Evolutionary conservation across 2,797 vertebrate genomes (phyloP).

Genomic region (Cygnus olor): DNA sequence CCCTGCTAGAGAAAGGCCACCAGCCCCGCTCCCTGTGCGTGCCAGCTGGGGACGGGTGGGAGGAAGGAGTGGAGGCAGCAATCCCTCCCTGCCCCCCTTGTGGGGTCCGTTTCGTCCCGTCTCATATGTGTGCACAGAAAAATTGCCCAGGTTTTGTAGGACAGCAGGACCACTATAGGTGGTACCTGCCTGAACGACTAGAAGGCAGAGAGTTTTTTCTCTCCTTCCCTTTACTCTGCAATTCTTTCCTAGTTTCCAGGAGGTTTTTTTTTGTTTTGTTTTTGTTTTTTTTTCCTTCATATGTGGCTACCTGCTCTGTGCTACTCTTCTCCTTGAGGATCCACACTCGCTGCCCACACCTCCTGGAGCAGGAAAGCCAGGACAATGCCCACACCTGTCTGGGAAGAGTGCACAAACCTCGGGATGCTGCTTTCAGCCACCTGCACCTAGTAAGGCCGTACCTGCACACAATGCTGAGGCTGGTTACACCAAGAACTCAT

Average conservation of each 20-base stretch:
- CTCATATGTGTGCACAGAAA: neutral
- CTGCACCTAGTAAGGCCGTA: neutral
- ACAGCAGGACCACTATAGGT: neutral
- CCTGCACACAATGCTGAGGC: neutral
- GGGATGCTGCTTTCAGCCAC: neutral
- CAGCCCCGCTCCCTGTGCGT: neutral
- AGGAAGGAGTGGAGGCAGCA: neutral
- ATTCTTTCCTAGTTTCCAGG: neutral
- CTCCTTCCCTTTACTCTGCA: neutral
- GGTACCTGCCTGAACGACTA: neutral
- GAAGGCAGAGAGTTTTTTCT: neutral
- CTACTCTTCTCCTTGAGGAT: neutral
- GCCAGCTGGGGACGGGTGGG: neutral
- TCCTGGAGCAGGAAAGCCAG: neutral
- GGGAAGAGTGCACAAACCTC: neutral
- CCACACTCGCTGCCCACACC: neutral
- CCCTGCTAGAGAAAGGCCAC: neutral
- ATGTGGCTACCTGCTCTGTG: neutral
- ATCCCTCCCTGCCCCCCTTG: neutral
- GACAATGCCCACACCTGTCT: neutral
- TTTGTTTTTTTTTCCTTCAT: neutral
- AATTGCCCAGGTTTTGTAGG: neutral
- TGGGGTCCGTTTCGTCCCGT: neutral
- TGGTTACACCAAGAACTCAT: neutral
- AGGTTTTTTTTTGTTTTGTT: fast-evolving